These are phyloP conservation scores for Coelinius sp. DNA, from an alignment of 2,888 invertebrate species.

Conservation along the genomic window DNA sequence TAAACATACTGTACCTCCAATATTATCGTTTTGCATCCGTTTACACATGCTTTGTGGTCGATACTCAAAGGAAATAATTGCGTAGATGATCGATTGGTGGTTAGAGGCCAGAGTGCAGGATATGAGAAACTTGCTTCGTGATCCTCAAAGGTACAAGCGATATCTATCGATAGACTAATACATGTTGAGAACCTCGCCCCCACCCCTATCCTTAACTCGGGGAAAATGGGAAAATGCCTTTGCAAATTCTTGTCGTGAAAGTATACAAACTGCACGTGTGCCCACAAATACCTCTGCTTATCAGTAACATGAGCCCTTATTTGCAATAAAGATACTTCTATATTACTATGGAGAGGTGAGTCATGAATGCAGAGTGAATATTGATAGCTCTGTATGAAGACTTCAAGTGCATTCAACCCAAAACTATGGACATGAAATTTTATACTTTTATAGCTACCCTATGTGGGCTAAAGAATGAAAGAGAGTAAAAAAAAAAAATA, in stretches of 20 bases:
- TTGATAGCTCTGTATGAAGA: neutral
- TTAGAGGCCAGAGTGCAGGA: conserved; percentile 16
- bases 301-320: neutral
- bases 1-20: neutral
- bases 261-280: neutral
- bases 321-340: neutral
- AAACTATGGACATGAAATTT: neutral
- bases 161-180: conserved; percentile 29
- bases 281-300: neutral
- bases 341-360: neutral
- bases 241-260: neutral
- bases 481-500: neutral
- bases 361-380: neutral
- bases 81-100: conserved; percentile 8
- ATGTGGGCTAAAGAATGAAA: neutral
- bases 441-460: neutral
- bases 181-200: conserved; percentile 26
- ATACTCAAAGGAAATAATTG: conserved; percentile 30
- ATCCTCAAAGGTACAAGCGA: conserved; percentile 28
- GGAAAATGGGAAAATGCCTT: conserved; percentile 28
- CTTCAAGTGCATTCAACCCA: neutral
- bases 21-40: neutral
- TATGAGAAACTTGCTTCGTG: conserved; percentile 34
- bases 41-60: conserved; percentile 9
- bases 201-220: neutral